Percentiles rank a stretch among this genome's conserved stretches.
Conservation (phyloP, 2,797 vertebrate genomes). For the Pteropus rufus region DNA sequence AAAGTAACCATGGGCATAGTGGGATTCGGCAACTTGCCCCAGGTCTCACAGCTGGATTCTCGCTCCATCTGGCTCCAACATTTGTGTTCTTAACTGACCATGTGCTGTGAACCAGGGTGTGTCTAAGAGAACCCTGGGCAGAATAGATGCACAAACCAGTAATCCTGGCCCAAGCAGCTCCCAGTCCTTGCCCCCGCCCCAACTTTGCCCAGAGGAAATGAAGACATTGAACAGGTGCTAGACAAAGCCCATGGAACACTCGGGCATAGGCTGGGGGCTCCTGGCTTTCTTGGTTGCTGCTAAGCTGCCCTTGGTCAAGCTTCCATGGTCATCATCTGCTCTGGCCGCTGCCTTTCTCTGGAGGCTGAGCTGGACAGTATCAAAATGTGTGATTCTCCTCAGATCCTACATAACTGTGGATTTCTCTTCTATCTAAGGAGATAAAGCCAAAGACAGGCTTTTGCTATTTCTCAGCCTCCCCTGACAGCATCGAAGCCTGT, state of each 20-base stretch:
- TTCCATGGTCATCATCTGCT: not conserved
- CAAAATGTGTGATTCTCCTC: constrained; percentile 57
- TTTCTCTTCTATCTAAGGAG: constrained; percentile 58
- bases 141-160: not conserved
- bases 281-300: not conserved
- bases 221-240: not conserved
- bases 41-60: not conserved
- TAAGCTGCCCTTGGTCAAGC: not conserved
- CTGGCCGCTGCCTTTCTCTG: not conserved
- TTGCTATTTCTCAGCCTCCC: constrained; percentile 54
- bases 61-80: not conserved
- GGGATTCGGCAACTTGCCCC: not conserved
- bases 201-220: not conserved
- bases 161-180: not conserved
- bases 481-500: constrained; percentile 45
- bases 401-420: constrained; percentile 42
- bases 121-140: not conserved
- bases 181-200: not conserved
- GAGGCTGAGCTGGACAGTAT: constrained; percentile 64
- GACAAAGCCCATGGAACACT: not conserved
- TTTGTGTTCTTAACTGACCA: not conserved
- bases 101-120: not conserved
- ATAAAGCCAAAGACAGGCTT: constrained; percentile 60
- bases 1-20: not conserved
- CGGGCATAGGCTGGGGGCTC: not conserved